Base-by-base conservation (phyloP, 1,140 invertebrate species). In the Pemphigus obesinymphae region DNA sequence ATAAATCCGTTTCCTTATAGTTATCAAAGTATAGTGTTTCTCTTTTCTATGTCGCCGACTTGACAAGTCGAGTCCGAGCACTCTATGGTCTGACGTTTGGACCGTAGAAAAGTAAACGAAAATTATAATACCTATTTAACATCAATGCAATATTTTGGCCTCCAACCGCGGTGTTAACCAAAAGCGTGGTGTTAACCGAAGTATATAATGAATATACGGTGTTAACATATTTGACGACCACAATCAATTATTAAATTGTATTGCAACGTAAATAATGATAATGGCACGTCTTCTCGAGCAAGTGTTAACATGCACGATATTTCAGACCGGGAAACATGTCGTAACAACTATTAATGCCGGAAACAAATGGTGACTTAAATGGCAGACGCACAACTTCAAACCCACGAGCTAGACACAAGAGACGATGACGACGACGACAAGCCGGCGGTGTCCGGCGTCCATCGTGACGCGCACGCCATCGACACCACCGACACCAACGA, bases 281-380 rank as follows among this genome's bases (percentile, higher is more conserved):
- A 1, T 8, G 17, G 29, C 34, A 10, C 10, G 10, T 10, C 4
- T 40, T 40, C 10, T 10, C 37, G 10, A 40, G 37, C 37, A 40
- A 40, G 10, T 5, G 37, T 73, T 13, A n/a, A 78, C 7, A 61
- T 61, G 75, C 6, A 31, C 53, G 13, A 29, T 43, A 26, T 75
- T 26, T 61, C 6, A 7, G 15, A 61, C 29, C 15, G 5, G 17
- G 7, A 20, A 26, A 43, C 34, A 58, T 61, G 31, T 78, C 23
- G 37, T 43, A 61, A 61, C 7, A 37, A 26, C 34, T 61, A 78
- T 78, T 78, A 78, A 78, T 78, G 75, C 53, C 50, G 50, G 50
- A 45, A 43, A 43, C 23, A 78, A 78, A 61, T 61, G 75, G 75
- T 61, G n/a, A 78, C 55, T 61, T 78, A 78, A 78, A 78, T 78